Evolutionary conservation across 2,888 invertebrate genomes (phyloP).

Genomic region (Octonoba sinensis): DNA sequence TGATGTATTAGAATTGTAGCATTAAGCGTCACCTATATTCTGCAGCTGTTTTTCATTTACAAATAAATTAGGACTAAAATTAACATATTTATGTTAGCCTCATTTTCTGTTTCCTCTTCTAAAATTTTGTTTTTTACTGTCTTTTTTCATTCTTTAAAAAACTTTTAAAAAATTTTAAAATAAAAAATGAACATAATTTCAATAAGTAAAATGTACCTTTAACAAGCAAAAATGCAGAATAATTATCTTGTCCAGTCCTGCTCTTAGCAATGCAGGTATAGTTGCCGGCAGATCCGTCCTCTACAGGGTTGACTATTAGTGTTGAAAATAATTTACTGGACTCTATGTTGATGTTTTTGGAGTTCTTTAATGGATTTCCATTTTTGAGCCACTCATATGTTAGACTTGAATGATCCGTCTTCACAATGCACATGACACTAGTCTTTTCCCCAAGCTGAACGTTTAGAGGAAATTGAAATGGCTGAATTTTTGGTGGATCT

Average conservation of each 20-base stretch:
- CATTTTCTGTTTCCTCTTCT: no score
- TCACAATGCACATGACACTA: constrained; percentile 27
- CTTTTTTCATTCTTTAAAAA: no score
- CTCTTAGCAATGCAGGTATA: constrained; percentile 49
- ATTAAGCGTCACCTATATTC: no score
- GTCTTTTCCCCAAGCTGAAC: constrained; percentile 36
- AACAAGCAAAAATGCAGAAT: constrained; percentile 20
- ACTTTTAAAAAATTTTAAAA: no score
- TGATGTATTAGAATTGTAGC: no score
- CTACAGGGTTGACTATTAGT: constrained; percentile 37
- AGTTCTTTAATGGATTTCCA: constrained; percentile 7
- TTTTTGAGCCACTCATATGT: constrained; percentile 44
- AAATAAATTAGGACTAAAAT: no score
- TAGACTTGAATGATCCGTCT: constrained; percentile 7
- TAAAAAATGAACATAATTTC: no score
- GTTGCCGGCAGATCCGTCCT: constrained; percentile 36
- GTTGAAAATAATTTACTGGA: constrained; percentile 26
- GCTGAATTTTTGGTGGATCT: constrained; percentile 44
- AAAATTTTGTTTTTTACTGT: no score
- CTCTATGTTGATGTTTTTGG: constrained; percentile 24
- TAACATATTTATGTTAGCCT: no score
- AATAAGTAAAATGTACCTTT: no score
- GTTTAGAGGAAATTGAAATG: constrained; percentile 49
- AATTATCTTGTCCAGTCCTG: constrained; percentile 21
- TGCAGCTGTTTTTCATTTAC: no score